A percentile compares a stretch with the other conserved stretches of the same genome.
These are phyloP conservation scores for Cheilosia urbana DNA, from an alignment of 2,888 invertebrate genomes.

Conservation along the genomic window DNA sequence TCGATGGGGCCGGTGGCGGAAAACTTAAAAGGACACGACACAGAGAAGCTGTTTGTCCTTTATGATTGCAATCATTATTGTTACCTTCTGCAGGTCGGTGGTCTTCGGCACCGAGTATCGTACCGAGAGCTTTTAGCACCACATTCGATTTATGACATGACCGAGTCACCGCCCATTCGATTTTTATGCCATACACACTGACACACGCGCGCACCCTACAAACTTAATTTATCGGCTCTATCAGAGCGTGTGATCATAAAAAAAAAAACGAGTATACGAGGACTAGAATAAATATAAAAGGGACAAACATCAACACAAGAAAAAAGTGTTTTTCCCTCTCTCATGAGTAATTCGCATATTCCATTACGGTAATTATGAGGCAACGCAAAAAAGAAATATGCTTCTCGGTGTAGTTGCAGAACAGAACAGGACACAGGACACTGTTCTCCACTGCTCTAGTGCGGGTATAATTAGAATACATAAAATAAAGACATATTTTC, in stretches of 20 bases:
- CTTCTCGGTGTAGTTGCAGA: constrained; percentile 18
- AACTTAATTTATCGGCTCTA: constrained; percentile 55
- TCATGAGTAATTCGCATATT: constrained; percentile 73
- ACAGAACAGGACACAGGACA: constrained; percentile 29
- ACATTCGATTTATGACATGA: constrained; percentile 61
- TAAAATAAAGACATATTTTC: constrained; percentile 58
- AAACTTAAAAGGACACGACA: constrained; percentile 39
- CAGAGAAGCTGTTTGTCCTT: constrained; percentile 65
- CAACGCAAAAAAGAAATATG: constrained; percentile 42
- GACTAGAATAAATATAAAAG: constrained; percentile 17
- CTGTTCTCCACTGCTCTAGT: constrained; percentile 41
- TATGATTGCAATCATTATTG: constrained; percentile 70
- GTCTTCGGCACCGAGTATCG: not conserved
- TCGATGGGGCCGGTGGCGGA: not conserved
- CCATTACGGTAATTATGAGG: constrained; percentile 73
- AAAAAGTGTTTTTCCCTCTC: constrained; percentile 16
- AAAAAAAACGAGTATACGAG: constrained; percentile 51
- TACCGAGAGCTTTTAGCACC: constrained; percentile 40
- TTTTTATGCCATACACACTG: constrained; percentile 29
- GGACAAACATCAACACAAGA: constrained; percentile 5
- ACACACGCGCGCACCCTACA: not conserved
- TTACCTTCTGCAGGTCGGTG: constrained; percentile 57
- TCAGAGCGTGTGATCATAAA: constrained; percentile 48
- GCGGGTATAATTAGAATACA: constrained; percentile 65
- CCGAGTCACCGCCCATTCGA: constrained; percentile 41